These are phyloP conservation scores for Yoshiicerus persimilis DNA, from an alignment of 1,140 invertebrate genomes.

Conservation along the genomic window DNA sequence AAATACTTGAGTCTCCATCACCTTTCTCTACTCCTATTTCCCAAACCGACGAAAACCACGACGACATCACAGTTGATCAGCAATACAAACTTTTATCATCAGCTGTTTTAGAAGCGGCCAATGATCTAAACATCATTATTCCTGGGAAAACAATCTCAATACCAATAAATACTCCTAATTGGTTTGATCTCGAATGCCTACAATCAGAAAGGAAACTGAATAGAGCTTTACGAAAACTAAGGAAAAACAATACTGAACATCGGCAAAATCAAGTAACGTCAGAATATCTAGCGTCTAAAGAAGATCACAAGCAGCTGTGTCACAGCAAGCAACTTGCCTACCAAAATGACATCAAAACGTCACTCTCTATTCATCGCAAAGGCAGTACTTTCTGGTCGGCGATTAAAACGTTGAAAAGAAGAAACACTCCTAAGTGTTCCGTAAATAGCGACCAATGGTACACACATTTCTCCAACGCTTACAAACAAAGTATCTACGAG, in stretches of 20 bases:
- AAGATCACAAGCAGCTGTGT: background rate
- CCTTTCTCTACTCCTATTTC: background rate
- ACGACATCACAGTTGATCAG: background rate
- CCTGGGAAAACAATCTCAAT: background rate
- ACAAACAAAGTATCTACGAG: background rate
- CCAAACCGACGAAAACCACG: background rate
- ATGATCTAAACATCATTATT: background rate
- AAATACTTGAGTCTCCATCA: too few relatives aligned
- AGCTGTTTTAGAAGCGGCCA: background rate
- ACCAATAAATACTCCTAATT: background rate
- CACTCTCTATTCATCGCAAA: background rate
- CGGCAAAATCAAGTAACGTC: background rate
- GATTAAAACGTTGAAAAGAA: background rate
- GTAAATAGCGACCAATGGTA: background rate
- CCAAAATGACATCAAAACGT: background rate
- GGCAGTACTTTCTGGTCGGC: background rate
- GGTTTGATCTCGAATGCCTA: background rate
- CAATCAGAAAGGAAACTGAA: background rate
- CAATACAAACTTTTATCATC: background rate
- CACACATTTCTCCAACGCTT: background rate
- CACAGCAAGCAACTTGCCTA: background rate
- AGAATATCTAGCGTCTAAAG: background rate
- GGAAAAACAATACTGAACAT: background rate
- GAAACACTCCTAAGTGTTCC: background rate
- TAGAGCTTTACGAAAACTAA: background rate